Percentiles rank a stretch among this genome's conserved stretches.
Evolutionary conservation across 2,888 invertebrate genomes (phyloP).

Genomic region (Apodemia hepburni): DNA sequence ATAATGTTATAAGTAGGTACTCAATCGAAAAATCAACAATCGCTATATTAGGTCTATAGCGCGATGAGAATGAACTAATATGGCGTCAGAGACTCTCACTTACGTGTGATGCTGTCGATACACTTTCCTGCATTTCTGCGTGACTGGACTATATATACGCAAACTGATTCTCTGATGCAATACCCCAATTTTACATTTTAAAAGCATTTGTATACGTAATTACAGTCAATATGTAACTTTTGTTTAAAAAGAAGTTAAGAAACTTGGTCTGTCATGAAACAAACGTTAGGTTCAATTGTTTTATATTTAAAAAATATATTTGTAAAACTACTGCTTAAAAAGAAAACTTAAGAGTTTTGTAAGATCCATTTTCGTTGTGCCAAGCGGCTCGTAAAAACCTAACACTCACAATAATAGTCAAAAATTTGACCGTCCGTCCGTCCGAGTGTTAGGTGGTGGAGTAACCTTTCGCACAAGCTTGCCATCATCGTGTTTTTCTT

Average conservation of each 20-base stretch:
- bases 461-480: too few relatives aligned
- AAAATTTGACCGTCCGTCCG: too few relatives aligned
- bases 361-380: too few relatives aligned
- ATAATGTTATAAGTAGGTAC: background rate
- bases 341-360: background rate
- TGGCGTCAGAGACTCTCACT: slow-evolving; percentile 65
- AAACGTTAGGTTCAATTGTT: background rate
- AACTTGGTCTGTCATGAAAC: background rate
- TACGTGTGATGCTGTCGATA: slow-evolving; percentile 66
- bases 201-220: slow-evolving; percentile 12
- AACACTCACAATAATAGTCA: too few relatives aligned
- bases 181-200: slow-evolving; percentile 24
- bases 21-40: slow-evolving; percentile 19
- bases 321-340: background rate
- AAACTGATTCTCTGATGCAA: slow-evolving; percentile 53
- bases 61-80: slow-evolving; percentile 56
- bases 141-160: slow-evolving; percentile 55
- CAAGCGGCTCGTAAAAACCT: too few relatives aligned
- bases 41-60: slow-evolving; percentile 38
- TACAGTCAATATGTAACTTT: slow-evolving; percentile 12
- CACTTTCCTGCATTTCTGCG: slow-evolving; percentile 66
- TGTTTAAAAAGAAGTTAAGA: background rate
- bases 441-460: too few relatives aligned
- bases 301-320: background rate
- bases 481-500: too few relatives aligned